Percentiles rank a stretch among this genome's conserved stretches.
phyloP scores from a whole-genome alignment of 2,113 vertebrate genomes.

The Cyanoliseus patagonus region DNA sequence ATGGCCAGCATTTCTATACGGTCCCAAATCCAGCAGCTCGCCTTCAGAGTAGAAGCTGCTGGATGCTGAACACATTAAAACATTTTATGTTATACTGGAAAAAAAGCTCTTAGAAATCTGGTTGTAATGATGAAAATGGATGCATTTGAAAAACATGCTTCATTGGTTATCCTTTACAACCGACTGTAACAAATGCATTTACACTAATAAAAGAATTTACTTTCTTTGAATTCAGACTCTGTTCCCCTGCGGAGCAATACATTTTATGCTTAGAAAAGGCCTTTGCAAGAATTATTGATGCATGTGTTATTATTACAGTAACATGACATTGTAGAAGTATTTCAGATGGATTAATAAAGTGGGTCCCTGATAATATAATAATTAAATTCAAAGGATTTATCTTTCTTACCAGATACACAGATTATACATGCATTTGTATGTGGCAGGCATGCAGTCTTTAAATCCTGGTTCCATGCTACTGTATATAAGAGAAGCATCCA shows the following conservation, averaged over 20 bases:
- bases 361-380: background rate
- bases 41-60: background rate
- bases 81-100: background rate
- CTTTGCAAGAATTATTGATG: background rate
- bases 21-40: background rate
- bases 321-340: background rate
- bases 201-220: background rate
- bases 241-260: background rate
- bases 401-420: background rate
- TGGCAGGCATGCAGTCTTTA: background rate
- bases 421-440: background rate
- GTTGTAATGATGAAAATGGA: background rate
- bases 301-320: background rate
- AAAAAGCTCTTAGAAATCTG: background rate
- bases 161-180: background rate
- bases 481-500: background rate
- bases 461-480: background rate
- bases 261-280: conserved; percentile 10
- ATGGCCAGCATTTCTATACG: background rate
- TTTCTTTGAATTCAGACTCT: background rate
- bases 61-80: background rate
- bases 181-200: background rate
- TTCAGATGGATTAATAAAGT: background rate
- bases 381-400: background rate
- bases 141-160: background rate